Conservation (phyloP, 2,113 vertebrate genomes). For the Rhinichthys klamathensis region DNA sequence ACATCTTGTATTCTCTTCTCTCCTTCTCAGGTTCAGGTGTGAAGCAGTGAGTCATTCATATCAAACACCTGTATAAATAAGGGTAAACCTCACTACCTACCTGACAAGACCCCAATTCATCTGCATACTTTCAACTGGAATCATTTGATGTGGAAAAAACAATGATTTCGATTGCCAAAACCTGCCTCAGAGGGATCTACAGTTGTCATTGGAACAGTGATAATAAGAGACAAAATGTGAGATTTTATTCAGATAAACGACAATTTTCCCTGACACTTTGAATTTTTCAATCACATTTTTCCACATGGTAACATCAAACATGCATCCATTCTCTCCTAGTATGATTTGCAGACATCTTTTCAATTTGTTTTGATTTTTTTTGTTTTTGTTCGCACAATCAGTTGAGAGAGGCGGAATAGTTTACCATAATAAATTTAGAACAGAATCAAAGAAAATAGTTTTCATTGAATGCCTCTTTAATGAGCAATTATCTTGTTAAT, state of each 20-base stretch:
- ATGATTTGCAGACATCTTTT: background rate
- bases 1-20: background rate
- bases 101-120: background rate
- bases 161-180: constrained; percentile 61
- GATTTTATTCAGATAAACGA: constrained; percentile 38
- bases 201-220: constrained; percentile 68
- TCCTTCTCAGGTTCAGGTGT: constrained; percentile 15
- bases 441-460: constrained; percentile 8
- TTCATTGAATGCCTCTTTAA: constrained; percentile 27
- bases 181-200: constrained; percentile 68
- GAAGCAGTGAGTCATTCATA: background rate
- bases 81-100: background rate
- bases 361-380: background rate
- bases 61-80: constrained; percentile 7
- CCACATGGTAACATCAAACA: background rate
- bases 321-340: background rate
- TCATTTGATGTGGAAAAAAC: constrained; percentile 32
- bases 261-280: background rate
- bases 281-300: background rate
- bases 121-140: constrained; percentile 7
- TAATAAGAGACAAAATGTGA: constrained; percentile 56
- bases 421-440: background rate
- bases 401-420: background rate
- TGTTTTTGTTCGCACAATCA: background rate
- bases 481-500: constrained; percentile 14